These are phyloP conservation scores for Strongylocentrotus purpuratus DNA, from an alignment of 35 echinoderm and acorn worm genomes.

Conservation along the genomic window DNA sequence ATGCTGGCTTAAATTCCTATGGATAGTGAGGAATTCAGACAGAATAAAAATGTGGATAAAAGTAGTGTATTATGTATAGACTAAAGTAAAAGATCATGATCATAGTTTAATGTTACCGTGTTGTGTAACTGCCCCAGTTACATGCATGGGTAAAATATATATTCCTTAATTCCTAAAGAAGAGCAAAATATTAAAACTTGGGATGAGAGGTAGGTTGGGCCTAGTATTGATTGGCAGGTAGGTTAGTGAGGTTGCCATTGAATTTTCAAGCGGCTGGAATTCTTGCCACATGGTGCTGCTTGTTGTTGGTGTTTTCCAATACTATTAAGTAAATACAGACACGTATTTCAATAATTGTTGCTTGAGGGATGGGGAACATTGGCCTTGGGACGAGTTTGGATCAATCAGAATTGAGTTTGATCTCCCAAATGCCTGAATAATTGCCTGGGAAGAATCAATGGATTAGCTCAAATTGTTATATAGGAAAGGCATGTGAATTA, in stretches of 20 bases:
- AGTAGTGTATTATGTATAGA: no score
- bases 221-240: background rate
- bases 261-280: background rate
- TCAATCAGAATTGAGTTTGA: constrained; percentile 6
- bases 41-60: no score
- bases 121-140: no score
- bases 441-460: background rate
- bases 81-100: no score
- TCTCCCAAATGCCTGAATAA: constrained; percentile 3
- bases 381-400: background rate
- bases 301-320: background rate
- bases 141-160: background rate
- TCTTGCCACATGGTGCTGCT: background rate
- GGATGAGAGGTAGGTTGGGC: background rate
- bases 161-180: background rate
- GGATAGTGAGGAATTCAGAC: no score
- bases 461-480: background rate
- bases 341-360: constrained; percentile 6
- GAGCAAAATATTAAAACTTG: background rate
- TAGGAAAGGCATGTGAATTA: background rate
- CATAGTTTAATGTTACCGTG: no score
- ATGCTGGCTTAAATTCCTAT: no score
- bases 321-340: background rate
- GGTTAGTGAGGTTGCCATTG: background rate
- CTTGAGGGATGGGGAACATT: background rate